Evolutionary conservation across 1,140 invertebrate genomes (phyloP), one percentile per base, ranked within the genome.

Genomic region (Mesaphorura yosii): DNA sequence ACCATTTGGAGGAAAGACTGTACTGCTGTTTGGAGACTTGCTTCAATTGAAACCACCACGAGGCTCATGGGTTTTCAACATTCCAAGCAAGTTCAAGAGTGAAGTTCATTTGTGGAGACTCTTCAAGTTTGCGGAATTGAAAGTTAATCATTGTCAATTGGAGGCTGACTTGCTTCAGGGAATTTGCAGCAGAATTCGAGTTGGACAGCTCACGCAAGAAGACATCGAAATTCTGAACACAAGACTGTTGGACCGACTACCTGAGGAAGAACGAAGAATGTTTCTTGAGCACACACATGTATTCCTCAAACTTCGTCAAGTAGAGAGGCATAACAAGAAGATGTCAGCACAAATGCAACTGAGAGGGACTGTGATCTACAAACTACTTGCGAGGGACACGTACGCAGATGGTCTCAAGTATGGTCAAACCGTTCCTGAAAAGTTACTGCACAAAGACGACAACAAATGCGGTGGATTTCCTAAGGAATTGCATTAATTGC

Each of bases 41-140:
- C 10, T 48, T 7, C 46, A 48, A 39, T 12, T 49, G 25, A 23
- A 10, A 14, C 48, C 48, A 6, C 3, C 17, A 5, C 10, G 22
- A 5, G 48, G 48, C 10, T 6, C 3, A 39, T 49, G 29, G 48
- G 19, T 17, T 20, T 49, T 49, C 26, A n/a, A 49, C 2, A 37
- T 15, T 39, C 48, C 48, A 38, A 20, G 5, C 2, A n/a, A 17
- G 12, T 49, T 3, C 7, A 7, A 37, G 5, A 17, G 23, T 14
- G 48, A 49, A 38, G 20, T 20, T 4, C 2, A 49, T 49, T 25
- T 49, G 17, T 49, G 48, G 48, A 4, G 17, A 19, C 2, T 14
- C 10, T 49, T 34, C 25, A 4, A 38, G 17, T 49, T 49, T 39
- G 7, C 10, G 4, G 48, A 49, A 49, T 37, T 49, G 3, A 26